A percentile compares a stretch with the other conserved stretches of the same genome.
These are phyloP conservation scores for Lates japonicus DNA, from an alignment of 2,797 vertebrate species.

Conservation along the genomic window DNA sequence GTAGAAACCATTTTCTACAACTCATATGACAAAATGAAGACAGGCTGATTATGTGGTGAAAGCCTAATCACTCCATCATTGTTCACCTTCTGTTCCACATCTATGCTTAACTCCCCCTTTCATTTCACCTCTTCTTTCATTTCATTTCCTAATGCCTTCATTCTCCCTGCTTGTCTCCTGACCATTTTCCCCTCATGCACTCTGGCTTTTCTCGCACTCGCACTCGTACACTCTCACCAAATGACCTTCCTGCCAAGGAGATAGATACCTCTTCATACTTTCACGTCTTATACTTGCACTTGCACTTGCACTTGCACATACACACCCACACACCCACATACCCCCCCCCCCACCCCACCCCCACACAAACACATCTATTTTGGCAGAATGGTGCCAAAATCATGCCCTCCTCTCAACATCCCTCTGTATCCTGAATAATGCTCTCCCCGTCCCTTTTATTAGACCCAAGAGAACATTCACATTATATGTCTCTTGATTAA, in stretches of 20 bases:
- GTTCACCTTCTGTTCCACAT: constrained; percentile 65
- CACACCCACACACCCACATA: not conserved
- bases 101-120: constrained; percentile 66
- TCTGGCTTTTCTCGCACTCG: constrained; percentile 33
- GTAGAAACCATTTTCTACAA: constrained; percentile 31
- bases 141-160: constrained; percentile 59
- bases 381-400: constrained; percentile 42
- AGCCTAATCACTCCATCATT: constrained; percentile 75
- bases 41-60: constrained; percentile 62
- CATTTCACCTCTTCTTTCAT: constrained; percentile 69
- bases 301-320: fast-evolving
- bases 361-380: not conserved
- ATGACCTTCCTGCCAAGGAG: constrained; percentile 73
- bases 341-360: not conserved
- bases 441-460: not conserved
- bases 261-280: constrained; percentile 58
- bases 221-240: constrained; percentile 35
- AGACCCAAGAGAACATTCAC: not conserved
- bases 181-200: constrained; percentile 36
- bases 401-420: constrained; percentile 4
- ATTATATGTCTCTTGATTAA: not conserved
- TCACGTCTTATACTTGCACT: constrained; percentile 18
- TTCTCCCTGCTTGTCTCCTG: constrained; percentile 43
- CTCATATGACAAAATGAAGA: constrained; percentile 50
- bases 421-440: not conserved